phyloP scores from a whole-genome alignment of 35 echinoderm and acorn worm species.

The Nesometra sesokonis region DNA sequence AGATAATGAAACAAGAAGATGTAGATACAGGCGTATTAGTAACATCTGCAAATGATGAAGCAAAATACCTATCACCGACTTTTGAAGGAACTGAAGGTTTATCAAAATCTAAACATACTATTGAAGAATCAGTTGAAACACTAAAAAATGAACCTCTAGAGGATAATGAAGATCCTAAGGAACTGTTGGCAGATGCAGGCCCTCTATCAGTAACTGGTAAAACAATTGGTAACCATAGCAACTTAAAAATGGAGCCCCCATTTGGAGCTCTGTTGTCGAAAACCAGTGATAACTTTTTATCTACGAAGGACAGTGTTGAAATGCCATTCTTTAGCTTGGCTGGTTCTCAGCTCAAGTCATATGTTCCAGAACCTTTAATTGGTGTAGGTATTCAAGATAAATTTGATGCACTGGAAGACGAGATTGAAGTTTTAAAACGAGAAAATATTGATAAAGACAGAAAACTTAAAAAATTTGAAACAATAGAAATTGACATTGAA shows the following conservation, averaged over 20 bases:
- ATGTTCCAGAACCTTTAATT: neutral
- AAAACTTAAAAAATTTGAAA: neutral
- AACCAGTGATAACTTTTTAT: neutral
- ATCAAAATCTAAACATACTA: neutral
- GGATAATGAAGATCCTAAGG: neutral
- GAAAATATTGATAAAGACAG: neutral
- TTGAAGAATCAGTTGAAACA: neutral
- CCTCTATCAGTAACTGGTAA: neutral
- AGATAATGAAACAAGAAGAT: too few relatives aligned
- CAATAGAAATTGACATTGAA: neutral
- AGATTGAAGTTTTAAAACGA: neutral
- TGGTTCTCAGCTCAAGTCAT: neutral
- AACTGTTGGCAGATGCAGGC: neutral
- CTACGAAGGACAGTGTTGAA: neutral
- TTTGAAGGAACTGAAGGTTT: neutral
- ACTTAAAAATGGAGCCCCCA: neutral
- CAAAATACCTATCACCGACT: neutral
- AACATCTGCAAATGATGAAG: too few relatives aligned
- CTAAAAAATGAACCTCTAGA: neutral
- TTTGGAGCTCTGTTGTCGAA: neutral
- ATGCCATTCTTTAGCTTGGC: neutral
- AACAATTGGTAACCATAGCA: neutral
- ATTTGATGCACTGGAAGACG: neutral
- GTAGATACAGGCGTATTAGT: too few relatives aligned
- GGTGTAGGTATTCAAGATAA: neutral